phyloP scores from a whole-genome alignment of 2,113 vertebrate species.

The Gobiocypris rarus region DNA sequence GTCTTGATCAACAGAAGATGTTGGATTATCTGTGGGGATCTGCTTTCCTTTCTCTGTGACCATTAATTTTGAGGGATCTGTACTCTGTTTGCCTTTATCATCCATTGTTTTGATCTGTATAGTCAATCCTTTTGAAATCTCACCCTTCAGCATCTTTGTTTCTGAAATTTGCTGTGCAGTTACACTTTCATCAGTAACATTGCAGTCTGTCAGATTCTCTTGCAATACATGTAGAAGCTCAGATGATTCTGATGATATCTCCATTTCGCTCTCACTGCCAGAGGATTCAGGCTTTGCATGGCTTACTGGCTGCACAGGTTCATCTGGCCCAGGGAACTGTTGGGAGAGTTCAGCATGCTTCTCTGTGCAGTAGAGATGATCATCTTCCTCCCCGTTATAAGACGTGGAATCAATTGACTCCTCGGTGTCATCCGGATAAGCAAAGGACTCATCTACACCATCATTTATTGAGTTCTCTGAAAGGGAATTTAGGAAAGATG shows the following conservation, averaged over 20 bases:
- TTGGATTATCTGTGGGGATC: slow-evolving; percentile 6
- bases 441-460: slow-evolving; percentile 90
- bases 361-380: slow-evolving; percentile 85
- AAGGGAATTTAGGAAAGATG: slow-evolving; percentile 90
- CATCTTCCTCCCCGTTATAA: slow-evolving; percentile 87
- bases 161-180: slow-evolving; percentile 25
- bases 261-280: slow-evolving; percentile 69
- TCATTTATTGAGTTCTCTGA: slow-evolving; percentile 93
- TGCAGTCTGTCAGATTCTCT: slow-evolving; percentile 9
- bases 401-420: slow-evolving; percentile 91
- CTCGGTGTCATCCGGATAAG: slow-evolving; percentile 90
- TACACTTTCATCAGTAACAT: slow-evolving; percentile 21
- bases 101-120: not conserved
- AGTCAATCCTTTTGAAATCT: slow-evolving; percentile 8
- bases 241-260: slow-evolving; percentile 67
- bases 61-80: not conserved
- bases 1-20: slow-evolving; percentile 50
- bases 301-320: slow-evolving; percentile 18
- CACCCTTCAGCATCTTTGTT: slow-evolving; percentile 18
- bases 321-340: slow-evolving; percentile 45
- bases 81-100: slow-evolving; percentile 4
- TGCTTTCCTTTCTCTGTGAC: slow-evolving; percentile 8
- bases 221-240: slow-evolving; percentile 48
- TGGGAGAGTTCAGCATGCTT: slow-evolving; percentile 75
- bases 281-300: slow-evolving; percentile 55